These are phyloP conservation scores for Lepus americanus DNA, from an alignment of 2,113 vertebrate genomes.

Conservation along the genomic window DNA sequence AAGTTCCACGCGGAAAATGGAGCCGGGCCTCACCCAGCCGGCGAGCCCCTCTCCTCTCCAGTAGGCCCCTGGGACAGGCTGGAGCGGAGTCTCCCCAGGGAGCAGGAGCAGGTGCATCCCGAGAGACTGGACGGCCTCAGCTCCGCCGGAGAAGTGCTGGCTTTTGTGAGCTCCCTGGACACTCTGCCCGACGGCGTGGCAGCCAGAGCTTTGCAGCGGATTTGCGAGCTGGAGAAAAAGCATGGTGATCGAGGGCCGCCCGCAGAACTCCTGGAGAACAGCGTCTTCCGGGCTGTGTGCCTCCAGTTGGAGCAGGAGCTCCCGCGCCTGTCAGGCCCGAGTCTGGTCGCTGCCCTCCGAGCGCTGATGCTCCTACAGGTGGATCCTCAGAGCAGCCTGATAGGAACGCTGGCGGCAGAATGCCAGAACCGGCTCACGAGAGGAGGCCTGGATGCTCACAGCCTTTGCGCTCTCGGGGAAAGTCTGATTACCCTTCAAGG, in stretches of 20 bases:
- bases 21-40: constrained; percentile 80
- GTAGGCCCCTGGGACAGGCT: constrained; percentile 70
- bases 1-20: constrained; percentile 83
- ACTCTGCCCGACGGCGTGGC: constrained; percentile 89
- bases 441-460: constrained; percentile 83
- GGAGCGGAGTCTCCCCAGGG: not conserved
- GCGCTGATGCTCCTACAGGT: constrained; percentile 89
- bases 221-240: constrained; percentile 91
- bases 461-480: constrained; percentile 90
- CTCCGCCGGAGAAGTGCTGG: constrained; percentile 89
- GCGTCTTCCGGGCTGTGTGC: constrained; percentile 89
- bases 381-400: constrained; percentile 89
- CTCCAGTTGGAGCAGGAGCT: constrained; percentile 90
- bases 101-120: constrained; percentile 85
- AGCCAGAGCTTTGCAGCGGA: constrained; percentile 88
- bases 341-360: constrained; percentile 89
- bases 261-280: constrained; percentile 84
- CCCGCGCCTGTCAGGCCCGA: constrained; percentile 85
- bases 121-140: constrained; percentile 82
- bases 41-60: constrained; percentile 82
- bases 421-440: constrained; percentile 87
- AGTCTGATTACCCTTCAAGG: constrained; percentile 89
- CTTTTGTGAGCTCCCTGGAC: constrained; percentile 85
- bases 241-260: constrained; percentile 82
- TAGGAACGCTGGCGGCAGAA: constrained; percentile 90